Conservation (phyloP, 2,797 vertebrate species). For the Labeo calbasu region DNA sequence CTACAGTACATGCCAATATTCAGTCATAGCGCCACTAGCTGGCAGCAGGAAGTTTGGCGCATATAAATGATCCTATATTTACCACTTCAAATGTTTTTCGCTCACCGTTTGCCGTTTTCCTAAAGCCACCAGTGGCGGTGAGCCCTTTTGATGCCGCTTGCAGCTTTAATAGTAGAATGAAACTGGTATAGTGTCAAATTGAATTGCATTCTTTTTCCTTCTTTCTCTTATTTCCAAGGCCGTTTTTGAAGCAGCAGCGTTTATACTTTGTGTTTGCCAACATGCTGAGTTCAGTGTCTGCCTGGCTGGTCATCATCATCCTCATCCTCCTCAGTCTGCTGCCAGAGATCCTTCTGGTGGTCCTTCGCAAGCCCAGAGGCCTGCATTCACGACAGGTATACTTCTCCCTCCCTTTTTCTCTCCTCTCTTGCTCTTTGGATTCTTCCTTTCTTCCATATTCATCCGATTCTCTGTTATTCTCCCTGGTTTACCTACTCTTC, state of each 20-base stretch:
- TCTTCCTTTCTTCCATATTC: background rate
- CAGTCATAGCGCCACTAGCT: no score
- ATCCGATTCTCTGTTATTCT: conserved; percentile 5
- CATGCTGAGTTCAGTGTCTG: conserved; percentile 92
- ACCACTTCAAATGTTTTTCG: no score
- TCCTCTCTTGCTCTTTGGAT: background rate
- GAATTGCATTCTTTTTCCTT: background rate
- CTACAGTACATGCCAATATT: no score
- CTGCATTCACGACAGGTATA: conserved; percentile 86
- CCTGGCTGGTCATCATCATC: conserved; percentile 94
- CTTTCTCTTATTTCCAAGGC: conserved; percentile 78
- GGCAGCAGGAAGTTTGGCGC: no score
- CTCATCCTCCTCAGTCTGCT: conserved; percentile 94
- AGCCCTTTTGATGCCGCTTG: no score
- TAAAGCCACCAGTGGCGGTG: no score
- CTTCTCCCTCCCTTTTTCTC: background rate
- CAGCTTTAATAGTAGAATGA: background rate
- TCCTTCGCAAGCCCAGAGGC: conserved; percentile 85
- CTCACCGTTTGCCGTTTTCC: no score
- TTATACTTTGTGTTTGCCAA: conserved; percentile 98
- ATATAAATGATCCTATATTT: no score
- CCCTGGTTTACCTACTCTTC: background rate
- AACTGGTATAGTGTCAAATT: background rate
- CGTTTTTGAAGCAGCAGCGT: conserved; percentile 94
- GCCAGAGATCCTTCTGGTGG: conserved; percentile 90